Conservation (phyloP, 2,113 vertebrate species). For the Erythrocebus patas region DNA sequence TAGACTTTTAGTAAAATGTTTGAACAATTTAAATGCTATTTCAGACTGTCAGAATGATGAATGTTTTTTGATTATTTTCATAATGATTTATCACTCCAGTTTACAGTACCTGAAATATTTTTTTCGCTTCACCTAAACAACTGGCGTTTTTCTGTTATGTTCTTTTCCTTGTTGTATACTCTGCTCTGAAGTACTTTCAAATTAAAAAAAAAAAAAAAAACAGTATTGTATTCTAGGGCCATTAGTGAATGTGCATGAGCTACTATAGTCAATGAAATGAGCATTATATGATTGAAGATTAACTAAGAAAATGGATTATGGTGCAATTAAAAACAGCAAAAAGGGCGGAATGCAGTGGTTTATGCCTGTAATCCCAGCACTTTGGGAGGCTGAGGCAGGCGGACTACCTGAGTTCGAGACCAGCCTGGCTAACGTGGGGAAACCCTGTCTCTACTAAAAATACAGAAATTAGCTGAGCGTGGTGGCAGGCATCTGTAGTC, state of each 20-base stretch:
- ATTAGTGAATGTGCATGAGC: background rate
- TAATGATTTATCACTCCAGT: slow-evolving; percentile 58
- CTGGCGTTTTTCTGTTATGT: slow-evolving; percentile 29
- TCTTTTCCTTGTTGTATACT: slow-evolving; percentile 22
- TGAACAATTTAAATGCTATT: slow-evolving; percentile 70
- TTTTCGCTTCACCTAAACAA: slow-evolving; percentile 45
- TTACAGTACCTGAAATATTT: slow-evolving; percentile 18
- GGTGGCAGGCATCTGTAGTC: no score
- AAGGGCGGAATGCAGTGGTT: background rate
- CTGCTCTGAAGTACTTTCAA: slow-evolving; percentile 29
- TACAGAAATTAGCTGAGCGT: no score
- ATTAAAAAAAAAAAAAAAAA: background rate
- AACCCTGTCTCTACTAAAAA: no score
- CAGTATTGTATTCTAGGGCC: background rate
- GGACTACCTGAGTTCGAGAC: no score
- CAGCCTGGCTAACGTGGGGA: no score
- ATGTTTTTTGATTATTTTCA: slow-evolving; percentile 40
- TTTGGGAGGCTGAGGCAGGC: no score
- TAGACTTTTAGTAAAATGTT: slow-evolving; percentile 54
- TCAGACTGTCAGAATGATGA: slow-evolving; percentile 59
- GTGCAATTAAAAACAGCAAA: slow-evolving; percentile 60
- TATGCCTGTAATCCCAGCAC: no score
- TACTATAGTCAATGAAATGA: slow-evolving; percentile 63
- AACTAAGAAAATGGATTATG: slow-evolving; percentile 38
- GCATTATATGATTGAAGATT: slow-evolving; percentile 55